Percentiles rank a stretch among this genome's conserved stretches.
Evolutionary conservation across 92 coral and sea anemone genomes (phyloP).

Genomic region (Siderastrea siderea): DNA sequence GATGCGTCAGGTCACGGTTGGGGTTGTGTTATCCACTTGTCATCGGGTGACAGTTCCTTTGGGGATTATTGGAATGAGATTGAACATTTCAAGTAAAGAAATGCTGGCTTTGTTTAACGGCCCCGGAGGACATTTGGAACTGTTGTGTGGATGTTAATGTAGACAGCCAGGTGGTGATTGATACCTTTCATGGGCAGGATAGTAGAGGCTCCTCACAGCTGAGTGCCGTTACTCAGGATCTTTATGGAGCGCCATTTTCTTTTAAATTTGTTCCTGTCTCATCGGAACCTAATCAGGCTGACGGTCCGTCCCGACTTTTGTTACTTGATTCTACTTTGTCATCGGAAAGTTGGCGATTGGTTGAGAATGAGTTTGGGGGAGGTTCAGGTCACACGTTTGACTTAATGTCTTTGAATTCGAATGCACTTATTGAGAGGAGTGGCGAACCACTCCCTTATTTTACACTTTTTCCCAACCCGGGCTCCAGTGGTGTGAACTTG

Average conservation of each 20-base stretch:
- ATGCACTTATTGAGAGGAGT: conserved; percentile 7
- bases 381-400: conserved; percentile 51
- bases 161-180: conserved; percentile 36
- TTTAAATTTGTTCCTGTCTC: background rate
- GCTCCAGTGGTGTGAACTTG: conserved; percentile 41
- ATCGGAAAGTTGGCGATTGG: conserved; percentile 4
- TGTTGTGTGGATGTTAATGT: conserved; percentile 18
- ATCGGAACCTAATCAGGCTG: conserved; percentile 19
- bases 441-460: conserved; percentile 29
- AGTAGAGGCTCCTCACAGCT: conserved; percentile 14
- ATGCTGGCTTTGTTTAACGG: conserved; percentile 24
- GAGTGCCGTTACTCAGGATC: conserved; percentile 27
- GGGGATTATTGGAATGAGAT: conserved; percentile 40
- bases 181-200: conserved; percentile 21
- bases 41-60: background rate
- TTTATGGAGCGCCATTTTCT: conserved; percentile 1
- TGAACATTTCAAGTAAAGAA: conserved; percentile 43
- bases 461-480: conserved; percentile 33
- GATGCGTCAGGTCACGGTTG: conserved; percentile 18
- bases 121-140: conserved; percentile 14
- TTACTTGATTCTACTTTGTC: conserved; percentile 36
- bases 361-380: conserved; percentile 35
- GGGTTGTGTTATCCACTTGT: background rate
- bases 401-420: conserved; percentile 45
- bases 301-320: conserved; percentile 25